Evolutionary conservation across 2,113 vertebrate genomes (phyloP), one percentile per base, ranked within the genome.

Genomic region (Ibidorhyncha struthersii): DNA sequence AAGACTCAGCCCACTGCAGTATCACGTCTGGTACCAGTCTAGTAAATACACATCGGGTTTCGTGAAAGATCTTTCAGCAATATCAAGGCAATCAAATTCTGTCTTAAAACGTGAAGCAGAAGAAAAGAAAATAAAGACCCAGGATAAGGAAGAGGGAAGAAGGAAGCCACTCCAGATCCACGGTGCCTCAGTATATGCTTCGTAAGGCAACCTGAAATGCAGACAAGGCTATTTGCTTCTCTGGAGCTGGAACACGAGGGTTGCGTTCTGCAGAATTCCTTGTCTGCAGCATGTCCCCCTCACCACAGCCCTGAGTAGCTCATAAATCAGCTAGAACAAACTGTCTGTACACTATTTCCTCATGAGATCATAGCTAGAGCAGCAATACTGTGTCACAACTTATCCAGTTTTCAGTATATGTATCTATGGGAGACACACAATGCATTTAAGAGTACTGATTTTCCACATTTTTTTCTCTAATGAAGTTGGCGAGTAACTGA

Each of bases 281-380:
- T 82, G 25, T 45, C 65, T 72, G 38, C 40, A 69, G 70, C 43
- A 17, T 8, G 34, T 8, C 9, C n/a, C 3, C 1, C 27, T 73
- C 19, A 4, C 55, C 17, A 11, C n/a, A 66, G 49, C 32, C 27
- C 20, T 69, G n/a, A 55, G 22, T 67, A 40, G 32, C 21, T 61
- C 23, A 32, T 34, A 77, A 38, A 43, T 58, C 61, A 36, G 6
- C 34, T 23, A 58, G 58, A 69, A 82, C 21, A 69, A 87, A 36
- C 2, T 49, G 43, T 53, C 15, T 8, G 8, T 49, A 34, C 30
- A 12, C 14, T 63, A 5, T 45, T 86, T 16, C 45, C 25, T 45
- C 2, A 0, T 36, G 10, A 82, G 21, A 65, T 2, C 0, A 0
- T 20, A 77, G n/a, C 47, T 58, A 76, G 30, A 69, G 12, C 3